phyloP scores from a whole-genome alignment of 2,888 invertebrate genomes.

The Aphidoletes aphidimyza region DNA sequence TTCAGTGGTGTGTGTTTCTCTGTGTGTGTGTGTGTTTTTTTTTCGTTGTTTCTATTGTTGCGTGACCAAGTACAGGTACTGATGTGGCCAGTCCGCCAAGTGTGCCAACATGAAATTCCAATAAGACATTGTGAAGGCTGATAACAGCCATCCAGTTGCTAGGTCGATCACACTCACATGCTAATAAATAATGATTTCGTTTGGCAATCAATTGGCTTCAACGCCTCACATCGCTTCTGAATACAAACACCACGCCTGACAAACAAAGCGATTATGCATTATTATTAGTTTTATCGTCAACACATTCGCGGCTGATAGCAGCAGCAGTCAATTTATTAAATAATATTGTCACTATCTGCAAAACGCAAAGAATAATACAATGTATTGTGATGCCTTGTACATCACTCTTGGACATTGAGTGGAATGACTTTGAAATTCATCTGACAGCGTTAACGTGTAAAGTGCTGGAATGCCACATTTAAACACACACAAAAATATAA shows the following conservation, averaged over 20 bases:
- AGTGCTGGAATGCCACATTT: too few relatives aligned
- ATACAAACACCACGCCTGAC: not conserved
- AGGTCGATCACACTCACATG: conserved; percentile 38
- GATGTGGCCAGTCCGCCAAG: not conserved
- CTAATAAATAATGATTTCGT: conserved; percentile 8
- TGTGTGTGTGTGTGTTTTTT: too few relatives aligned
- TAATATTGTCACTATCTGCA: too few relatives aligned
- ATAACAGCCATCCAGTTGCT: not conserved
- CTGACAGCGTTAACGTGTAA: too few relatives aligned
- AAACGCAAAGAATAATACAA: too few relatives aligned
- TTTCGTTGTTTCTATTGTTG: not conserved
- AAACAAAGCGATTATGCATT: not conserved
- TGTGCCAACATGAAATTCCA: not conserved
- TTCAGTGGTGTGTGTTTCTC: too few relatives aligned
- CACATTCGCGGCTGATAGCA: too few relatives aligned
- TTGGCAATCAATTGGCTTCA: not conserved
- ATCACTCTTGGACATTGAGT: not conserved
- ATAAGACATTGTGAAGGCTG: conserved; percentile 8
- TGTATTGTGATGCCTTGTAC: too few relatives aligned
- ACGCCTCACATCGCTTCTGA: not conserved
- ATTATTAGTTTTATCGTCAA: not conserved
- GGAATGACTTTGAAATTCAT: not conserved
- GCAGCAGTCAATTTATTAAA: not conserved
- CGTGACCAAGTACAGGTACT: not conserved
- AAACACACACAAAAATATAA: too few relatives aligned